Base-by-base conservation (phyloP, 2,797 vertebrate species). In the Parauchenoglanis ngamensis region DNA sequence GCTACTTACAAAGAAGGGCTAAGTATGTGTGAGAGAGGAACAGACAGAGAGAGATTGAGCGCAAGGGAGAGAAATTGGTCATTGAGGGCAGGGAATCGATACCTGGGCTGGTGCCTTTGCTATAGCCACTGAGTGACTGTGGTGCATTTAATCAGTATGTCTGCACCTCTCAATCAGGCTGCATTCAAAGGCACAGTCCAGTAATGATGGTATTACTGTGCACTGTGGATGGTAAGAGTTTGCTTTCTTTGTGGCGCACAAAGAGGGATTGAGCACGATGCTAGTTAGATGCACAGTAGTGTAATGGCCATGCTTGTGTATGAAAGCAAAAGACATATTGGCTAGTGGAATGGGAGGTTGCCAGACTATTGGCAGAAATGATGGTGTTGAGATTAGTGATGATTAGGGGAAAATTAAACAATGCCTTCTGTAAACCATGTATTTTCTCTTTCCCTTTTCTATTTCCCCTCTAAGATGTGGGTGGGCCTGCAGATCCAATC, bases 401-500 rank as follows among this genome's bases (percentile, higher is more conserved):
- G 2, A 72, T 73, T 21, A 31, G 85, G 57, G 21, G 17, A 28
- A 79, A 75, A 75, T 68, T 72, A 52, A 83, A 81, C 31, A 77
- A 81, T 86, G 85, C 67, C 83, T 79, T 84, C 73, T 78, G 63
- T 86, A 46, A 61, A 86, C 56, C n/a, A 31, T 40, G 59, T 63
- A 59, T 44, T 59, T 57, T 78, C 61, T 73, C 61, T 86, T 44
- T 85, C 59, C 85, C 68, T 81, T 40, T 13, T 88, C 13, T 77
- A 8, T 82, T 87, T 59, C 85, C 52, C 79, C 56, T 89, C 85
- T 92, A 90, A 99, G 98, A 99, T 12, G 95, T 98, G 1, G 97
- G 97, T 46, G 98, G 98, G 1, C 97, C 98, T 0, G 98, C 98
- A 0, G 98, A 99, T 92, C 98, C 98, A 90, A 98, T 99, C 0